Evolutionary conservation across 1,140 invertebrate species (phyloP).

Genomic region (Drosophila truncata): DNA sequence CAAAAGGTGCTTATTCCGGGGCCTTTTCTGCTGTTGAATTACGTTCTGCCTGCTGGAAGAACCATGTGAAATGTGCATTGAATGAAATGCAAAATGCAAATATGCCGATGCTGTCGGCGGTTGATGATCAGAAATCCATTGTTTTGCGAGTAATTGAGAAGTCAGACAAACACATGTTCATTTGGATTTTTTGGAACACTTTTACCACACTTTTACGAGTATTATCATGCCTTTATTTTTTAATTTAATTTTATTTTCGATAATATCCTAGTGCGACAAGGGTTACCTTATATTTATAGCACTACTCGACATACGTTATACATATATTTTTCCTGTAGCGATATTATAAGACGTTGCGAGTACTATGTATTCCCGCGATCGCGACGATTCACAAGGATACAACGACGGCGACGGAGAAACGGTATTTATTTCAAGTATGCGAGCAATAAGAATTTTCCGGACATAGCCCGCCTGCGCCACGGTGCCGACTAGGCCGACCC

Average conservation of each 20-base stretch:
- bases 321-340: conserved; percentile 1
- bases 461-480: conserved; percentile 5
- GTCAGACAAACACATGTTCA: conserved; percentile 58
- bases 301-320: not conserved
- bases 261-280: too few relatives aligned
- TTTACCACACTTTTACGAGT: conserved; percentile 1
- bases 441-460: conserved; percentile 46
- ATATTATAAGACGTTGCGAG: not conserved
- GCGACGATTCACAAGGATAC: not conserved
- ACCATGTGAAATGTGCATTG: conserved; percentile 8
- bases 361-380: not conserved
- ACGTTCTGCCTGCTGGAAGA: conserved; percentile 25
- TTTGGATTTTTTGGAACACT: conserved; percentile 25
- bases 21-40: not conserved
- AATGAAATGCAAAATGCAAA: conserved; percentile 10
- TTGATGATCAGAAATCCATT: conserved; percentile 13
- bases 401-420: conserved; percentile 30
- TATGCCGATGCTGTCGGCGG: conserved; percentile 40
- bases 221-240: conserved; percentile 1
- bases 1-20: not conserved
- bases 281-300: too few relatives aligned
- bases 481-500: conserved; percentile 18
- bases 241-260: too few relatives aligned
- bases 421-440: conserved; percentile 27
- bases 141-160: not conserved